Conservation (phyloP, 2,888 invertebrate genomes). For the Meteorus cinctellus region DNA sequence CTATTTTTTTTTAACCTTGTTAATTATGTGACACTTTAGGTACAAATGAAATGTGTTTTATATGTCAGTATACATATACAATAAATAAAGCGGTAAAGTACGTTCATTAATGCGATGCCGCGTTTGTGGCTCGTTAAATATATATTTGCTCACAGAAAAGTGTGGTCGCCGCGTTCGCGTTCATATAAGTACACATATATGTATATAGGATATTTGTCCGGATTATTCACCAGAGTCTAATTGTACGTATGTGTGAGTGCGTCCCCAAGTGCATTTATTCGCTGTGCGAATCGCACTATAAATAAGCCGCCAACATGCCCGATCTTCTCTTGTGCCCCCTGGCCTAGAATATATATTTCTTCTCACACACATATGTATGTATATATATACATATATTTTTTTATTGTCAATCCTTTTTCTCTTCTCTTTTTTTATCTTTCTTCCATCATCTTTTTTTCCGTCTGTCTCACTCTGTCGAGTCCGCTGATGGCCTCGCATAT, state of each 20-base stretch:
- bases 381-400: constrained; percentile 7
- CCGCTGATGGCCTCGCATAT: constrained; percentile 12
- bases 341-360: constrained; percentile 13
- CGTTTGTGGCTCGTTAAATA: constrained; percentile 49
- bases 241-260: constrained; percentile 43
- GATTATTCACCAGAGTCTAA: constrained; percentile 44
- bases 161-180: constrained; percentile 46
- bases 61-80: constrained; percentile 22
- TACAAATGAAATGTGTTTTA: neutral
- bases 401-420: constrained; percentile 30
- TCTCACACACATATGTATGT: neutral
- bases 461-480: constrained; percentile 16
- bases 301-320: constrained; percentile 59
- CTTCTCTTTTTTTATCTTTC: constrained; percentile 29
- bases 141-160: constrained; percentile 29
- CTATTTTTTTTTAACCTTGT: neutral
- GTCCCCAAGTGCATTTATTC: constrained; percentile 31
- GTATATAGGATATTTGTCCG: neutral
- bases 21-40: neutral
- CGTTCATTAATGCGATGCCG: constrained; percentile 37
- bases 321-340: constrained; percentile 33
- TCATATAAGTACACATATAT: neutral
- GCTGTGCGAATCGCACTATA: constrained; percentile 65
- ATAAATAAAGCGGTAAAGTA: constrained; percentile 28
- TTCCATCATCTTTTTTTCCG: neutral